Conservation (phyloP, 2,888 invertebrate species). For the Watsonalla cultraria region DNA sequence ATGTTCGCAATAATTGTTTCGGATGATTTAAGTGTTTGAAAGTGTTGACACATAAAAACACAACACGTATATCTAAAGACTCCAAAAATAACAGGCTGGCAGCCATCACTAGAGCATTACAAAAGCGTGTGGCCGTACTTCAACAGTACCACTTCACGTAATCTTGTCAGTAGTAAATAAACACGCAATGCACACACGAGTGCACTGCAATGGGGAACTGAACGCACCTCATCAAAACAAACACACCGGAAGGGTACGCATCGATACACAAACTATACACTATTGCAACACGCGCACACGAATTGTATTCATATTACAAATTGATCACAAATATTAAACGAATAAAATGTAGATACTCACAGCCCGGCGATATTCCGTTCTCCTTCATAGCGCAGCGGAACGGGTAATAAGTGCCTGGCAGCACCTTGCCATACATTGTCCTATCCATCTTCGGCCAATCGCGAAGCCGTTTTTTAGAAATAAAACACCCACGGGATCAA, state of each 20-base stretch:
- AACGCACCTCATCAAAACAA: constrained; percentile 49
- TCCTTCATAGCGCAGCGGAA: constrained; percentile 89
- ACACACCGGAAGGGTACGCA: constrained; percentile 32
- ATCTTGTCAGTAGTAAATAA: constrained; percentile 34
- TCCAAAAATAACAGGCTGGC: constrained; percentile 54
- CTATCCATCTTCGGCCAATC: constrained; percentile 85
- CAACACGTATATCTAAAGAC: constrained; percentile 37
- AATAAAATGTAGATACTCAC: constrained; percentile 81
- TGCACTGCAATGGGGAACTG: constrained; percentile 30
- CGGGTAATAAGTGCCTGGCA: constrained; percentile 90
- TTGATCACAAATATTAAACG: constrained; percentile 23
- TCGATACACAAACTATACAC: constrained; percentile 4
- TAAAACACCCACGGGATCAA: constrained; percentile 66
- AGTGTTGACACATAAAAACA: constrained; percentile 43
- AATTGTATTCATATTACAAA: constrained; percentile 9
- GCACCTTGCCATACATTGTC: constrained; percentile 93
- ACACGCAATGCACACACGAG: constrained; percentile 27
- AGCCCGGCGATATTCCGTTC: constrained; percentile 91
- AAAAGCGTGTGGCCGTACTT: constrained; percentile 31
- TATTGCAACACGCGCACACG: constrained; percentile 8
- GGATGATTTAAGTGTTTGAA: constrained; percentile 23
- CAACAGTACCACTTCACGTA: constrained; percentile 26
- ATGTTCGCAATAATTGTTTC: constrained; percentile 9
- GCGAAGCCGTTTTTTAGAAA: constrained; percentile 56
- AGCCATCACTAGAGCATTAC: constrained; percentile 40